Conservation (phyloP, 2,888 invertebrate species). For the Epinotia brunnichana region DNA sequence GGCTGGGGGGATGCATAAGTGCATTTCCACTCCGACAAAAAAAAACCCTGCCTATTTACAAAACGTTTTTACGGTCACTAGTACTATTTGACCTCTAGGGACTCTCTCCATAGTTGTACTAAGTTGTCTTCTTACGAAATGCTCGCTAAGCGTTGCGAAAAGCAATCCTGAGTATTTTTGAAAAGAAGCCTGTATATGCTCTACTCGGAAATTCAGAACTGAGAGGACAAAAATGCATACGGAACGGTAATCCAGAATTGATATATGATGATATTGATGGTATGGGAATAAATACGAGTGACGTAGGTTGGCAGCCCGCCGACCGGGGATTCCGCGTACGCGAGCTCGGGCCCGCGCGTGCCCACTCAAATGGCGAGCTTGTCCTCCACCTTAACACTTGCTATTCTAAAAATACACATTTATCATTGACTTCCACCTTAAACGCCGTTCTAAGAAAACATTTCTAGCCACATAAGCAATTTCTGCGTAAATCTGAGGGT, state of each 20-base stretch:
- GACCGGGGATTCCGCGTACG: conserved; percentile 41
- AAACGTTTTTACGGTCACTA: too few relatives aligned
- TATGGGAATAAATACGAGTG: conserved; percentile 23
- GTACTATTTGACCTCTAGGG: too few relatives aligned
- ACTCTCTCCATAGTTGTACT: too few relatives aligned
- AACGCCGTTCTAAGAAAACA: conserved; percentile 27
- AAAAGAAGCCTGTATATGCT: not conserved
- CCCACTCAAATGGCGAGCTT: conserved; percentile 26
- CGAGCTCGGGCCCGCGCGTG: not conserved
- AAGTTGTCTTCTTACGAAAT: too few relatives aligned
- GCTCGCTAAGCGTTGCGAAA: too few relatives aligned
- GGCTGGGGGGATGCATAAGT: too few relatives aligned
- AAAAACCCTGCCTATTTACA: too few relatives aligned
- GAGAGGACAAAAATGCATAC: not conserved
- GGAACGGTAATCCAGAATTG: not conserved
- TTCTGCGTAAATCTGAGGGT: not conserved
- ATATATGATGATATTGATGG: conserved; percentile 7
- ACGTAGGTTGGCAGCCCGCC: conserved; percentile 38
- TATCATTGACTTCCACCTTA: conserved; percentile 32
- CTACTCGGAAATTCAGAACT: not conserved
- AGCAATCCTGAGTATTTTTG: not conserved
- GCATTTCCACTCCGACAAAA: too few relatives aligned
- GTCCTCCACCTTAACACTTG: conserved; percentile 39
- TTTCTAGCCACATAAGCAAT: conserved; percentile 20
- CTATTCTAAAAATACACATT: conserved; percentile 32